phyloP scores from a whole-genome alignment of 2,888 invertebrate species.

The Dryococelus australis region DNA sequence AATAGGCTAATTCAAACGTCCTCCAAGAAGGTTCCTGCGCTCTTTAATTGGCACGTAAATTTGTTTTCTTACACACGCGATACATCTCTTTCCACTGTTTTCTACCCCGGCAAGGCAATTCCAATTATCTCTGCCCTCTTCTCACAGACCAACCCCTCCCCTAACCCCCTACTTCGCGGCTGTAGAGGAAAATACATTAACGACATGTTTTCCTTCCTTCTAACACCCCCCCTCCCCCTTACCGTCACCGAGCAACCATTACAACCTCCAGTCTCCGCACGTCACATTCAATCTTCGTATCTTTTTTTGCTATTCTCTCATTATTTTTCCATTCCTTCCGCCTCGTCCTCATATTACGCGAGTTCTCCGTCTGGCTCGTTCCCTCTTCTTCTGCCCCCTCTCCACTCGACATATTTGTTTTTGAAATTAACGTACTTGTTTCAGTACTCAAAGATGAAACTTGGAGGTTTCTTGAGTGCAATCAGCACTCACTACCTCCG shows the following conservation, averaged over 20 bases:
- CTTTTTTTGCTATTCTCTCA: constrained; percentile 4
- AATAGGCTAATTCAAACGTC: background rate
- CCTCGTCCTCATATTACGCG: background rate
- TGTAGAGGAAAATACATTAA: background rate
- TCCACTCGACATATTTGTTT: too few relatives aligned
- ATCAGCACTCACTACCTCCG: too few relatives aligned
- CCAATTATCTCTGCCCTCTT: constrained; percentile 9
- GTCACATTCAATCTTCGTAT: constrained; percentile 13
- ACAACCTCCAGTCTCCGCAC: background rate
- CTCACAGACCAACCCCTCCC: background rate
- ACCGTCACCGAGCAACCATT: background rate
- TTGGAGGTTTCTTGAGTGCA: too few relatives aligned
- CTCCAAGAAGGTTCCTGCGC: background rate
- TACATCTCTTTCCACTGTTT: background rate
- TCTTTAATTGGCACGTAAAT: constrained; percentile 1
- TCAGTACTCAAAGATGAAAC: background rate
- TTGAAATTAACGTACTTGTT: background rate
- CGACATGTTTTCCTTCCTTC: constrained; percentile 25
- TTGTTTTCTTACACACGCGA: background rate
- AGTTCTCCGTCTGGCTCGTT: background rate
- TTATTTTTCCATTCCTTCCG: background rate
- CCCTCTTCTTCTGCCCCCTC: background rate
- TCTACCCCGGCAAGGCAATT: background rate
- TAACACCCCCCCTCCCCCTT: background rate
- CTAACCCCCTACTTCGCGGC: background rate